Base-by-base conservation (phyloP, 2,797 vertebrate genomes). In the Leucoraja ocellata region DNA sequence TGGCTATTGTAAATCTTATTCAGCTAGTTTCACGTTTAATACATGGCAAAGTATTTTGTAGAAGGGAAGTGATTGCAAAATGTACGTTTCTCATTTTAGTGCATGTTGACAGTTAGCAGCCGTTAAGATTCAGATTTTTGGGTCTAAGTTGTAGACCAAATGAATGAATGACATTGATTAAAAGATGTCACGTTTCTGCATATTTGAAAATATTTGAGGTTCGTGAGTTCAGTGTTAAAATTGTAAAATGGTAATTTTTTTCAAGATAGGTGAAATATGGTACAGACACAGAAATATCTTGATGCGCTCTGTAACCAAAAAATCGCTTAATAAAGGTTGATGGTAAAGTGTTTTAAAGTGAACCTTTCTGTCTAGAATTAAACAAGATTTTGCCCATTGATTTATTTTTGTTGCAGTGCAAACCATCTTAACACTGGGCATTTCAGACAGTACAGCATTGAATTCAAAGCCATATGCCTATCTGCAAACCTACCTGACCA, bases 121-220 rank as follows among this genome's bases (percentile, higher is more conserved):
- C 71, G 39, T 92, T 92, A 36, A 54, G 90, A 46, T 76, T 92
- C 90, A 92, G 90, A 92, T 25, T 92, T 92, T 92, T 92, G 90
- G 71, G 71, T 92, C 68, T 92, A 39, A 32, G 61, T 88, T 74
- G 14, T 54, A 74, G 90, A 92, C 90, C 90, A 92, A 92, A 76
- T 92, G 71, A 92, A 92, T 73, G 73, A 71, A 92, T 92, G 39
- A 23, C 36, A 92, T 58, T 92, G 71, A 92, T 76, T 92, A 76
- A 92, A 92, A 92, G 84, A 76, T 92, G 90, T 92, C 39, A 65
- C 11, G 73, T 92, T 92, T 54, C 46, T 92, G 23, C 36, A 92
- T 92, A 76, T 46, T 92, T 92, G 88, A 73, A 71, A 92, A 92
- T 92, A 76, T 74, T 92, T 92, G 90, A 91, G 90, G 90, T 91